Conservation (phyloP, 2,888 invertebrate species). For the Hartigia nigra region DNA sequence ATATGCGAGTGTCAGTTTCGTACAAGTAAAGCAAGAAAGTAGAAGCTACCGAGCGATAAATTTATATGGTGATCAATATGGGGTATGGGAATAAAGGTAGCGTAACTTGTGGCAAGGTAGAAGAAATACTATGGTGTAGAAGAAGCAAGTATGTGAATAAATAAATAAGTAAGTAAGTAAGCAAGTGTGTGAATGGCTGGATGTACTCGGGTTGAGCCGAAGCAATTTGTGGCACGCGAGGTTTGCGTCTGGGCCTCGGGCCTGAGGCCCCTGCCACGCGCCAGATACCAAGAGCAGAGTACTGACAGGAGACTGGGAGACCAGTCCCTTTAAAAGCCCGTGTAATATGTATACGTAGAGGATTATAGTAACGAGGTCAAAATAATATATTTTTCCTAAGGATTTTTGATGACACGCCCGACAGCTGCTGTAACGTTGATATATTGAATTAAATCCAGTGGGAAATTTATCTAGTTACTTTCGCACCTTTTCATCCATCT, state of each 20-base stretch:
- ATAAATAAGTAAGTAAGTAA: slow-evolving; percentile 39
- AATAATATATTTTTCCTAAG: not conserved
- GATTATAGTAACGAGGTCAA: not conserved
- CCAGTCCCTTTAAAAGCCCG: not conserved
- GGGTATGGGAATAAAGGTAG: slow-evolving; percentile 20
- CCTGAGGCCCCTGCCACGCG: slow-evolving; percentile 44
- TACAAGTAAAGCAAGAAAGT: slow-evolving; percentile 13
- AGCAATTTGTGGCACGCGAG: slow-evolving; percentile 62
- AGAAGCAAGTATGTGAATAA: slow-evolving; percentile 1
- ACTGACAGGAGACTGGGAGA: not conserved
- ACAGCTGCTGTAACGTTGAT: not conserved
- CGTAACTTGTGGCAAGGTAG: slow-evolving; percentile 10
- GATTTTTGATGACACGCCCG: not conserved
- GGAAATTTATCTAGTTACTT: not conserved
- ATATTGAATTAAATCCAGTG: not conserved
- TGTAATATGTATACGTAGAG: not conserved
- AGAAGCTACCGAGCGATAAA: slow-evolving; percentile 38
- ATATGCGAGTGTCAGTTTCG: slow-evolving; percentile 11
- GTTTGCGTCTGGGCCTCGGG: slow-evolving; percentile 45
- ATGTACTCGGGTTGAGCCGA: slow-evolving; percentile 37
- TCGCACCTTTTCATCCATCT: not conserved
- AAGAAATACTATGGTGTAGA: slow-evolving; percentile 2
- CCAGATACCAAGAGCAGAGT: slow-evolving; percentile 24
- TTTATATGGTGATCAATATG: slow-evolving; percentile 25
- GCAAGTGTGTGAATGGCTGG: slow-evolving; percentile 43